phyloP scores from a whole-genome alignment of 2,113 vertebrate genomes.

The Lepus timidus region DNA sequence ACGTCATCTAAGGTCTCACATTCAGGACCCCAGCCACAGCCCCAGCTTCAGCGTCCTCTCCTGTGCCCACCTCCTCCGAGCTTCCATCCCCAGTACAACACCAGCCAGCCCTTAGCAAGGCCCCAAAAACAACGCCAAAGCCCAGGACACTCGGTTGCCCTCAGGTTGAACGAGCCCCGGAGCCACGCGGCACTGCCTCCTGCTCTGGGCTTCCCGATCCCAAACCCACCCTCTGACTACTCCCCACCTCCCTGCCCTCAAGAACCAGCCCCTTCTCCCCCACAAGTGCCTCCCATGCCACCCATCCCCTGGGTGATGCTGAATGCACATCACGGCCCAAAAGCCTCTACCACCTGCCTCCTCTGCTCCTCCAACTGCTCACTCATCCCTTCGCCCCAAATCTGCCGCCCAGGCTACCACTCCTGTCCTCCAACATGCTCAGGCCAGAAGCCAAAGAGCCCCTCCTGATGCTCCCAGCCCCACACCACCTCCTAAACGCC shows the following conservation, averaged over 20 bases:
- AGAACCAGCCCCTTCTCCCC: background rate
- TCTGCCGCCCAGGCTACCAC: background rate
- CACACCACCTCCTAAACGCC: too few species aligned
- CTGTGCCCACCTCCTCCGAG: background rate
- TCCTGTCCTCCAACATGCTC: background rate
- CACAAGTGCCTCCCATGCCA: background rate
- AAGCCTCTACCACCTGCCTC: background rate
- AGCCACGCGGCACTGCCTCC: background rate
- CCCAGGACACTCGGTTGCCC: background rate
- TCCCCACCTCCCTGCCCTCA: background rate
- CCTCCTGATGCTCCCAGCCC: background rate
- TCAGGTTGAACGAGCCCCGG: background rate
- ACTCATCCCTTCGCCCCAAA: background rate
- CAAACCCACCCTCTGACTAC: background rate
- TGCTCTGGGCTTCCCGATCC: background rate
- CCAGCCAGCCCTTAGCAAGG: background rate
- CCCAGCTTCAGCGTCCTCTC: background rate
- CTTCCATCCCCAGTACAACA: too few species aligned
- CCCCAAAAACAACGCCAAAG: background rate
- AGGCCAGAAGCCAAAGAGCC: background rate
- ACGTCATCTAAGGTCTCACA: background rate
- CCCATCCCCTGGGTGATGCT: background rate
- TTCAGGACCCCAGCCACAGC: rapidly evolving
- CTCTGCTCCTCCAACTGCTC: background rate
- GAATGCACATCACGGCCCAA: too few species aligned